Evolutionary conservation across 2,888 invertebrate genomes (phyloP).

Genomic region (Congeria kusceri): DNA sequence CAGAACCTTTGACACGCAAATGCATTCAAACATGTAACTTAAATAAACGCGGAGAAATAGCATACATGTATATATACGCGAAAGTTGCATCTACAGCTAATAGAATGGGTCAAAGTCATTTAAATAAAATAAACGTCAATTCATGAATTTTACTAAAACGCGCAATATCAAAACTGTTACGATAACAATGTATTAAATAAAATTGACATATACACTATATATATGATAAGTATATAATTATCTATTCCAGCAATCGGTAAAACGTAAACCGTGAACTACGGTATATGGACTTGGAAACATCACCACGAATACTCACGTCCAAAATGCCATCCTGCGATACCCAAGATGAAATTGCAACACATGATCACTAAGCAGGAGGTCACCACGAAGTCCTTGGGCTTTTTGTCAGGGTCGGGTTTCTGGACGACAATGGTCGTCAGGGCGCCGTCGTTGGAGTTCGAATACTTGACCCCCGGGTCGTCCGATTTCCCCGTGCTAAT

Average conservation of each 20-base stretch:
- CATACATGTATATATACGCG: too few relatives aligned
- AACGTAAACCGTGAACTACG: too few relatives aligned
- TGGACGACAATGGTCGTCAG: conserved; percentile 61
- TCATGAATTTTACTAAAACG: neutral
- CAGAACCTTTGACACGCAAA: too few relatives aligned
- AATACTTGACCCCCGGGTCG: conserved; percentile 37
- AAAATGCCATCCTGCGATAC: conserved; percentile 78
- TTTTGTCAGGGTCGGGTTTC: conserved; percentile 72
- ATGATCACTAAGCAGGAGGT: conserved; percentile 78
- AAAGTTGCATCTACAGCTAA: too few relatives aligned
- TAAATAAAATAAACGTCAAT: too few relatives aligned
- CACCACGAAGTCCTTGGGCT: conserved; percentile 81
- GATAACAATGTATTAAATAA: too few relatives aligned
- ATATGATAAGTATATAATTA: neutral
- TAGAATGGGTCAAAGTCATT: too few relatives aligned
- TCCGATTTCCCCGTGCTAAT: conserved; percentile 43
- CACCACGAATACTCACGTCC: conserved; percentile 68
- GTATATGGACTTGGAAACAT: too few relatives aligned
- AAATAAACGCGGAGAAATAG: too few relatives aligned
- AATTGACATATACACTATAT: too few relatives aligned
- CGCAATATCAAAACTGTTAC: too few relatives aligned
- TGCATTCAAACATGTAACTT: too few relatives aligned
- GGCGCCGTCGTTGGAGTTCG: conserved; percentile 44
- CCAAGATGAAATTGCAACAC: conserved; percentile 78
- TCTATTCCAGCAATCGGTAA: neutral